Conservation (phyloP, 2,888 invertebrate genomes). For the Cantharis flavilabris region DNA sequence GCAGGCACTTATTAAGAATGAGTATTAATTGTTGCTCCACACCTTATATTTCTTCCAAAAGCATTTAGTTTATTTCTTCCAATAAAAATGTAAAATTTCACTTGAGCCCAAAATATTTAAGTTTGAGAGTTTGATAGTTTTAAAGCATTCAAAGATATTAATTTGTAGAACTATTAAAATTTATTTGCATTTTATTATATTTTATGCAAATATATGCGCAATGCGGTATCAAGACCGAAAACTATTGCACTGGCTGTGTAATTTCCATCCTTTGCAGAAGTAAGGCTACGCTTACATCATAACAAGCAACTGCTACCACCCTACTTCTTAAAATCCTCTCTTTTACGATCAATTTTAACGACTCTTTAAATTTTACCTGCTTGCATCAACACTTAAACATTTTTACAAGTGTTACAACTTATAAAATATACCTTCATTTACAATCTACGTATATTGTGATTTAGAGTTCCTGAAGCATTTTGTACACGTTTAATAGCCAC, state of each 20-base stretch:
- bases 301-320: conserved; percentile 27
- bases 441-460: conserved; percentile 2
- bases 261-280: conserved; percentile 8
- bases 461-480: conserved; percentile 3
- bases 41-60: neutral
- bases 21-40: neutral
- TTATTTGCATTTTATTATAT: neutral
- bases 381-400: conserved; percentile 21
- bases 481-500: conserved; percentile 13
- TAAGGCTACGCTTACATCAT: conserved; percentile 11
- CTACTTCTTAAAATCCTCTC: conserved; percentile 23
- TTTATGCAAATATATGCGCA: conserved; percentile 13
- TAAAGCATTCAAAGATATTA: neutral
- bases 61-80: neutral
- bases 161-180: neutral
- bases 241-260: conserved; percentile 14
- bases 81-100: neutral
- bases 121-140: neutral
- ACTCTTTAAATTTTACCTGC: conserved; percentile 26
- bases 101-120: neutral
- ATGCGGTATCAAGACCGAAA: conserved; percentile 4
- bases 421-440: conserved; percentile 16
- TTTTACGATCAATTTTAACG: conserved; percentile 27
- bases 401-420: conserved; percentile 20
- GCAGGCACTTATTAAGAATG: neutral